These are phyloP conservation scores for Centropyge bicolor DNA, from an alignment of 2,797 vertebrate species.

Conservation along the genomic window DNA sequence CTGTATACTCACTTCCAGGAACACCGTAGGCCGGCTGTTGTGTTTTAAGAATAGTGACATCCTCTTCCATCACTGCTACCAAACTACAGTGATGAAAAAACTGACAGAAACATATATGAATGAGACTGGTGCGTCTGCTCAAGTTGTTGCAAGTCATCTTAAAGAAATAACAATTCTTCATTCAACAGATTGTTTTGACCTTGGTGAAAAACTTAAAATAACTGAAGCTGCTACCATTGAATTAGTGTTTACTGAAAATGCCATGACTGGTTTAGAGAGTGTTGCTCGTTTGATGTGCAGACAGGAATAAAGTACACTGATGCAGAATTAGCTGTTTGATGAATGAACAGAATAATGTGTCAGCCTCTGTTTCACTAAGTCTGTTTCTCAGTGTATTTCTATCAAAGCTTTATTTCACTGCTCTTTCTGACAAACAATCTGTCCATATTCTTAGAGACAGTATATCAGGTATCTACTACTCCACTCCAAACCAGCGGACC, in stretches of 20 bases:
- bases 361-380: background rate
- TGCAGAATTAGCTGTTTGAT: slow-evolving; percentile 8
- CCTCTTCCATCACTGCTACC: background rate
- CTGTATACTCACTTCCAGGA: background rate
- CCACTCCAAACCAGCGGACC: background rate
- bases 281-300: background rate
- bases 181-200: background rate
- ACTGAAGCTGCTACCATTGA: background rate
- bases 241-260: background rate
- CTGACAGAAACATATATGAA: background rate
- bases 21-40: background rate
- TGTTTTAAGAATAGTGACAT: background rate
- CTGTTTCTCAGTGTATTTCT: background rate
- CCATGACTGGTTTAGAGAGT: background rate
- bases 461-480: background rate
- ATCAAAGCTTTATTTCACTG: background rate
- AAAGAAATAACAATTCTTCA: background rate
- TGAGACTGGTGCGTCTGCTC: background rate
- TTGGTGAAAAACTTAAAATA: background rate
- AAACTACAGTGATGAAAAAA: background rate
- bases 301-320: background rate
- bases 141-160: background rate
- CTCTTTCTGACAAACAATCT: background rate
- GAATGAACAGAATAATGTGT: background rate
- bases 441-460: background rate